Evolutionary conservation across 2,113 vertebrate genomes (phyloP), one percentile per base, ranked within the genome.

Genomic region (Pelvicachromis taeniatus): DNA sequence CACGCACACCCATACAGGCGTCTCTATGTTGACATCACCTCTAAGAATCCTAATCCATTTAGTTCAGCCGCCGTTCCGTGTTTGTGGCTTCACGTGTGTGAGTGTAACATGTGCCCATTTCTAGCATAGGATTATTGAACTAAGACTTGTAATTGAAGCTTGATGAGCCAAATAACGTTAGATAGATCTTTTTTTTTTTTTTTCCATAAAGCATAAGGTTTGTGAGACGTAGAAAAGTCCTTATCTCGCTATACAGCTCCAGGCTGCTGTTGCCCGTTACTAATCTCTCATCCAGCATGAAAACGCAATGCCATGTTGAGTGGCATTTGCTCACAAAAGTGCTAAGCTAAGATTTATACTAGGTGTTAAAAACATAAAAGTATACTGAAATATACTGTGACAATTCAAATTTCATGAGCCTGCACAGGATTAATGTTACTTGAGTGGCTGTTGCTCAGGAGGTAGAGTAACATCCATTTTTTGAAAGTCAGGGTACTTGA

Each of bases 11-110:
- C 45, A 35, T 58, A 21, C 9, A 63, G 5, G 3, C 59, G 58
- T 31, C 61, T 73, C 78, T 17, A 7, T 79, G 81, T 59, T 83
- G 77, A 88, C 80, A 86, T 85, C 84, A 81, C 85, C 86, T 84
- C 84, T 79, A 84, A 86, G 80, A 80, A 82, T 54, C 45, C 77
- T 83, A 89, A 93, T 91, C 89, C 79, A 48, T 89, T 88, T 92
- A 85, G 81, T 58, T 82, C 82, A 13, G 83, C 81, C n/a, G 55
- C 52, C 53, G 5, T 87, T 78, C 26, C 19, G 29, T 73, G 84
- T 86, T 75, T 83, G 77, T 23, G 50, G 68, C 12, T 33, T 23
- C 54, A 78, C 17, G n/a, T 77, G 61, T 85, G 81, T 81, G 48
- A 63, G 78, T 59, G 65, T 78, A 86, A 78, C 61, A 79, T 77